Conservation (phyloP, 2,888 invertebrate genomes). For the Luperina testacea region DNA sequence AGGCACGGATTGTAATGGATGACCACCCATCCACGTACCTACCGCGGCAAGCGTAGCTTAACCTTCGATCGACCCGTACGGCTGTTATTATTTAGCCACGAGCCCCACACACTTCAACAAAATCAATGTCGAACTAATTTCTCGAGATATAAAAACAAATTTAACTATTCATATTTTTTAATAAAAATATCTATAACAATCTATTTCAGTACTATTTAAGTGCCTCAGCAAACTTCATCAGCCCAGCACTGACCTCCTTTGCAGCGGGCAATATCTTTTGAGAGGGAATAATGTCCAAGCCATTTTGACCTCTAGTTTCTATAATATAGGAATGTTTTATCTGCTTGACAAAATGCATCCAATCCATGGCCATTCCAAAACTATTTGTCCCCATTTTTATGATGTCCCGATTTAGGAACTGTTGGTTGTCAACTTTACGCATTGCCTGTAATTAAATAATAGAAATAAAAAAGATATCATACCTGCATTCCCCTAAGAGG, state of each 20-base stretch:
- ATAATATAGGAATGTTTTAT: slow-evolving; percentile 43
- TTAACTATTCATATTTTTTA: neutral
- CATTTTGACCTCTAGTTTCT: slow-evolving; percentile 29
- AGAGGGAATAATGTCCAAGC: neutral
- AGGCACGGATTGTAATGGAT: too few relatives aligned
- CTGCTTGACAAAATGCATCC: slow-evolving; percentile 28
- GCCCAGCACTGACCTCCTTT: slow-evolving; percentile 29
- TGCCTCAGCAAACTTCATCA: slow-evolving; percentile 26
- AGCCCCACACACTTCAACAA: neutral
- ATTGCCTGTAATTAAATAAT: slow-evolving; percentile 49
- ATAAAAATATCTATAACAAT: neutral
- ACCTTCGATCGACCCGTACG: too few relatives aligned
- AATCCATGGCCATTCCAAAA: slow-evolving; percentile 47
- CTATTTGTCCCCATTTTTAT: neutral
- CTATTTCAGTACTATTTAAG: neutral
- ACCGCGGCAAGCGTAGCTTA: too few relatives aligned
- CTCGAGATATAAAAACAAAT: neutral
- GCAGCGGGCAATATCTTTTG: slow-evolving; percentile 31
- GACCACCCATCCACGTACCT: too few relatives aligned
- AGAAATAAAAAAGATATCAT: neutral
- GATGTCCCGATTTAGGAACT: slow-evolving; percentile 7
- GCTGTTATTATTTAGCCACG: too few relatives aligned
- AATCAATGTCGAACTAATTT: neutral
- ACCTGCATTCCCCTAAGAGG: neutral
- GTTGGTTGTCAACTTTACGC: slow-evolving; percentile 14